Base-by-base conservation (phyloP, 2,888 invertebrate species). In the Melanargia galathea region DNA sequence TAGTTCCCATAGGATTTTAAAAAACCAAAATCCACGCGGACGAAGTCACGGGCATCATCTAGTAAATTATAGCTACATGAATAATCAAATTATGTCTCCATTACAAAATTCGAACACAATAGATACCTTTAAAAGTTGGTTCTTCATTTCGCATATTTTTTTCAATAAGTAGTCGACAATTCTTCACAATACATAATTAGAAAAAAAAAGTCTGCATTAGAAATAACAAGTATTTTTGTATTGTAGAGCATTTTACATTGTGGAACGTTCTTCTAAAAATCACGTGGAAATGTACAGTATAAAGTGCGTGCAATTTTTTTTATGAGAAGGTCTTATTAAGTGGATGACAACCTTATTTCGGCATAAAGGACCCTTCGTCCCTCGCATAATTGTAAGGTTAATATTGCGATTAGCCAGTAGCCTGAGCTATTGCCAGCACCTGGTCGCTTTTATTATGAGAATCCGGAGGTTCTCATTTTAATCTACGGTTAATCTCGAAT, bases 321-420 rank as follows among this genome's bases (percentile, higher is more conserved):
- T 35, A 52, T 35, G 30, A 26, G 26, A 49, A 16, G 55, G 40
- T 40, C 38, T 40, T 38, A 55, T 55, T 38, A 40, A 56, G 43
- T 56, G 45, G 43, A 45, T 26, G 56, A 40, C 18, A 45, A 43
- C 56, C 56, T 56, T 56, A 30, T 45, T 45, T 16, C 38, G 40
- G 16, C 24, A 55, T 40, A 40, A 45, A 56, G 56, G 26, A 16
- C 43, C 40, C 56, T 56, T 45, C 56, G 56, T 43, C 56, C 56
- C 56, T 30, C 56, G 56, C 56, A 56, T 56, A 56, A 56, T 56
- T 52, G 52, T 35, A 52, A 52, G 72, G 73, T 69, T 76, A 69
- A 75, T 73, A 73, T 72, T 59, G 52, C 68, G 66, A 71, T 71
- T 70, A 71, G 62, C 65, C 56, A 62, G 62, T 54, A 56, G 48